Evolutionary conservation across 2,797 vertebrate genomes (phyloP), one percentile per base, ranked within the genome.

Genomic region (Halcyon smyrnensis): DNA sequence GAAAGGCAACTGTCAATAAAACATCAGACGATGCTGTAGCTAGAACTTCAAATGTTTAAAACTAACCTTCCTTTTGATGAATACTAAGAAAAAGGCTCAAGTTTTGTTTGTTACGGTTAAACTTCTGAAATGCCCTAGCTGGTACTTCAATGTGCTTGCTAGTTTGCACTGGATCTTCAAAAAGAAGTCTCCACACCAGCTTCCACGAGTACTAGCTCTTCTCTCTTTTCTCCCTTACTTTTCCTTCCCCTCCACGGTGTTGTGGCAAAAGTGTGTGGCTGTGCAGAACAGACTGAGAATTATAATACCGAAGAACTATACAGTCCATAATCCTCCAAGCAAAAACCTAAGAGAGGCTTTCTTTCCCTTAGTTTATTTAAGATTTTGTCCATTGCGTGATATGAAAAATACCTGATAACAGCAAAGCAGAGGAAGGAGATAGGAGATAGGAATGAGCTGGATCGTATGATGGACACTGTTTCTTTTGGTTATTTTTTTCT

Each of bases 381-480:
- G 5, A 39, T 39, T 43, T 48, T 45, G 8, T 48, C 85, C 4
- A 4, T n/a, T 90, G 36, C 6, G 3, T 65, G n/a, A 16, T 7
- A 4, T 34, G 48, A 73, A 48, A 73, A 74, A 56, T 36, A 9
- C 0, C 41, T 74, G 34, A 9, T 25, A 50, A 50, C 23, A 50
- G 51, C 32, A 59, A 45, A 50, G 28, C 28, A 30, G 14, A 23
- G 27, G n/a, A 56, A 14, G 32, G 50, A 67, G n/a, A 8, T 7
- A 30, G 36, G 36, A 25, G 39, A 17, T 11, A 20, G 25, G 39
- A 50, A 48, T 15, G 23, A 59, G 10, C 6, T 67, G 25, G 13
- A 30, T 54, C 1, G 2, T 23, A 1, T 12, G 21, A 36, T 36
- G 41, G n/a, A 13, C 6, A 2, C 17, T 37, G 15, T 5, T 34